Base-by-base conservation (phyloP, 1,140 invertebrate genomes). In the Drosophila sulfurigaster region DNA sequence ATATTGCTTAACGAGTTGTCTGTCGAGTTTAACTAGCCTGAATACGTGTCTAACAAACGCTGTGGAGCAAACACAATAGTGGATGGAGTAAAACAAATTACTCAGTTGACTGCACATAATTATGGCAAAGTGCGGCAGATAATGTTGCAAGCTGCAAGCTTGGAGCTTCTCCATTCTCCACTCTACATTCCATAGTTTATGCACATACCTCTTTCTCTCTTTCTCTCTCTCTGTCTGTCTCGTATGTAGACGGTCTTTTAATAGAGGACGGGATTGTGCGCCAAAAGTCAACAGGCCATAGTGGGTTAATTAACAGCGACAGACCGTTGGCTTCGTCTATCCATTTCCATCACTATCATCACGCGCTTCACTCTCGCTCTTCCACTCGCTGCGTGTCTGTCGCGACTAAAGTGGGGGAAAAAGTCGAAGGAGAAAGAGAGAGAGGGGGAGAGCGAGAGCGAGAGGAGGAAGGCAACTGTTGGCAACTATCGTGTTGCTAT, bases 301-400 rank as follows among this genome's bases (percentile, higher is more conserved):
- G 77, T 83, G 81, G 81, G 69, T 80, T 83, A 83, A 83, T 83
- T 83, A 85, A 83, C 65, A 67, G 60, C 30, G 38, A 63, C 48
- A 51, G 59, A n/a, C 15, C 38, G 28, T 16, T 46, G 41, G 30
- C 28, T 49, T 8, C 8, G 8, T 28, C 30, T n/a, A 16, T 11
- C 13, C 20, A 28, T 51, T 15, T 28, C 49, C 25, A 25, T 51
- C 49, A 28, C 20, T 28, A 25, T 51, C 41, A n/a, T 20, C 11
- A 20, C 56, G 16, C 30, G 1, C 52, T 1, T 25, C 48, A 25
- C 8, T 25, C 16, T 49, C 16, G 1, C 48, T 6, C 13, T 16
- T 25, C 20, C 20, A 25, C 32, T 8, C 32, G 32, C 48, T 10
- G 13, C 11, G 6, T 51, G 20, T 51, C 20, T 28, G 35, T 11